These are phyloP conservation scores for Rhyacophila brunnea DNA, from an alignment of 1,140 invertebrate genomes.

Conservation along the genomic window DNA sequence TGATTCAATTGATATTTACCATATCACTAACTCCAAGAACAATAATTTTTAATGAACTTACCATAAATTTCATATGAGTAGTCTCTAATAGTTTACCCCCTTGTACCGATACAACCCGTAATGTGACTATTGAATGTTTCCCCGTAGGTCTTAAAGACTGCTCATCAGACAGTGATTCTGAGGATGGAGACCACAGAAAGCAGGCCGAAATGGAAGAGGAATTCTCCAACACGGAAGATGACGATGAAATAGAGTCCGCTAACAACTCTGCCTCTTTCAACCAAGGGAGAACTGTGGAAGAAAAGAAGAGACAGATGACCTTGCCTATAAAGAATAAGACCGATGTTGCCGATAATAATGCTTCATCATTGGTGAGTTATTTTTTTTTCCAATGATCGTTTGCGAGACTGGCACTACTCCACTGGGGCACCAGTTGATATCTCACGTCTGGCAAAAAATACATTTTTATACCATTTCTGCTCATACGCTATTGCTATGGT, in stretches of 20 bases:
- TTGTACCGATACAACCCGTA: too few species aligned
- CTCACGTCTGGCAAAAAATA: too few species aligned
- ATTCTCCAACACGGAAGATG: conserved; percentile 13
- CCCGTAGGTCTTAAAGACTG: conserved; percentile 37
- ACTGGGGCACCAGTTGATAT: too few species aligned
- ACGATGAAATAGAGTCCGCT: background rate
- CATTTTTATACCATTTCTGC: too few species aligned
- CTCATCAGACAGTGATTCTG: conserved; percentile 45
- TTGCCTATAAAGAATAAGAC: conserved; percentile 17
- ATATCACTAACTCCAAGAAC: too few species aligned
- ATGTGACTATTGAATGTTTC: background rate
- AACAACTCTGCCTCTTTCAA: background rate
- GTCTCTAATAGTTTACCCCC: too few species aligned
- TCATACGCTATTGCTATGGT: too few species aligned
- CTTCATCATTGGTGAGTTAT: background rate
- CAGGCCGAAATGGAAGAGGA: background rate
- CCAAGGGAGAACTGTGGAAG: conserved; percentile 1
- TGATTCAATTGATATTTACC: too few species aligned
- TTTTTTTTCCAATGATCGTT: background rate
- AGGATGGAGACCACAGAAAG: background rate
- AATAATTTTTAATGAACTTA: too few species aligned
- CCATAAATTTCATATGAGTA: background rate
- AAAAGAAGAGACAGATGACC: conserved; percentile 24
- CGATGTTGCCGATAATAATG: background rate
- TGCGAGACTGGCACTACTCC: too few species aligned